These are phyloP conservation scores for Hemicordylus capensis DNA, from an alignment of 2,113 vertebrate species.

Conservation along the genomic window DNA sequence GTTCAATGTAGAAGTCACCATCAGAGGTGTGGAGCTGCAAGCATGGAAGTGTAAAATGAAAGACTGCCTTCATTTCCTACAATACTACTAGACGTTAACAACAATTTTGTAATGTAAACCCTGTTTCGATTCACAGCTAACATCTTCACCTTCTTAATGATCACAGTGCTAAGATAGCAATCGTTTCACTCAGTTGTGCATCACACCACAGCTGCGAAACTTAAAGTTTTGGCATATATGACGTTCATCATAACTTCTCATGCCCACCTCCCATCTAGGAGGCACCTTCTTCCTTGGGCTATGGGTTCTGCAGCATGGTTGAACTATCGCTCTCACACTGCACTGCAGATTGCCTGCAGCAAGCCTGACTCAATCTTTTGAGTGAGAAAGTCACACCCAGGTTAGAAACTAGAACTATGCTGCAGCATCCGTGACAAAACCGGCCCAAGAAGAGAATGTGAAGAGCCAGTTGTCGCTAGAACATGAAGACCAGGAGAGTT, in stretches of 20 bases:
- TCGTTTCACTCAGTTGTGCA: neutral
- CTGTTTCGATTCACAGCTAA: neutral
- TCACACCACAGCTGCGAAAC: neutral
- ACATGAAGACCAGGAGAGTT: neutral
- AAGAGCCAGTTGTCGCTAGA: slow-evolving; percentile 29
- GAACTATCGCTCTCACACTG: slow-evolving; percentile 1
- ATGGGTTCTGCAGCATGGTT: neutral
- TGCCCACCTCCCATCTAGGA: neutral
- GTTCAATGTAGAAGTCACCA: neutral
- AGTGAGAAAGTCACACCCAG: neutral
- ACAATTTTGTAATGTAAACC: neutral
- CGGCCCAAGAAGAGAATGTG: neutral
- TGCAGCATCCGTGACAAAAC: rapidly evolving
- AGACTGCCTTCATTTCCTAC: neutral
- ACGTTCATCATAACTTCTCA: neutral
- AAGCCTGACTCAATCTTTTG: slow-evolving; percentile 2
- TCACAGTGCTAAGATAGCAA: neutral
- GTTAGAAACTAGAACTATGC: neutral
- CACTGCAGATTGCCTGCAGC: neutral
- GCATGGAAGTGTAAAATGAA: neutral
- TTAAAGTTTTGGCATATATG: neutral
- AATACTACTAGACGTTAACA: neutral
- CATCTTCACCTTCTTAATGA: neutral
- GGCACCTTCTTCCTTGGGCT: neutral
- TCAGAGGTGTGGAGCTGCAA: neutral